These are phyloP conservation scores for Oreohelix idahoensis DNA, from an alignment of 1,140 invertebrate species.

Conservation along the genomic window DNA sequence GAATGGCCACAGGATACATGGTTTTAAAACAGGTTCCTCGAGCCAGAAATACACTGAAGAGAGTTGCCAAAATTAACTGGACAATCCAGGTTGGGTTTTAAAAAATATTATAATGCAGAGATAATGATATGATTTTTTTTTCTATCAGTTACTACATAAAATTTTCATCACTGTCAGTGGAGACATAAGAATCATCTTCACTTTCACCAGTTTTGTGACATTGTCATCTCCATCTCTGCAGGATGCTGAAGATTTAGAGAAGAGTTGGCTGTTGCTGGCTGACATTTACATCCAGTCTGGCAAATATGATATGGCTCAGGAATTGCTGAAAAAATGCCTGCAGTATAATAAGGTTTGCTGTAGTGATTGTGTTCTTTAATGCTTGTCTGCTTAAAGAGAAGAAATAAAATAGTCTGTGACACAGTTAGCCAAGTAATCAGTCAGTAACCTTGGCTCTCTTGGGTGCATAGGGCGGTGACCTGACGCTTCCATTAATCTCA, in stretches of 20 bases:
- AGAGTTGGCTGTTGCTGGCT: conserved; percentile 92
- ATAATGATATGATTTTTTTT: neutral
- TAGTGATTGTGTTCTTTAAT: neutral
- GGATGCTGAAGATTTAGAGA: conserved; percentile 95
- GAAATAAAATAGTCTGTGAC: too few species aligned
- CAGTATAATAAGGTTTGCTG: conserved; percentile 84
- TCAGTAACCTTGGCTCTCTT: too few species aligned
- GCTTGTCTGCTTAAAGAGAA: too few species aligned
- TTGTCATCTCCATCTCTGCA: conserved; percentile 47
- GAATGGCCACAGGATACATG: conserved; percentile 88
- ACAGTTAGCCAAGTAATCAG: too few species aligned
- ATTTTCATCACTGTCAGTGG: too few species aligned
- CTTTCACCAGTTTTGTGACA: too few species aligned
- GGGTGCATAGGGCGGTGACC: too few species aligned
- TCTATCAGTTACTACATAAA: too few species aligned
- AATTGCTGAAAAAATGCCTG: conserved; percentile 85
- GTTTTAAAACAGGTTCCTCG: conserved; percentile 90
- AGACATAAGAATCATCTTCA: too few species aligned
- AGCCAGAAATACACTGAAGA: conserved; percentile 92
- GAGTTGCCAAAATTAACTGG: conserved; percentile 90
- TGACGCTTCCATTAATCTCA: too few species aligned
- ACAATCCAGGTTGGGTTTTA: conserved; percentile 64
- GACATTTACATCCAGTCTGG: conserved; percentile 89
- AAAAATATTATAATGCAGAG: conserved; percentile 6
- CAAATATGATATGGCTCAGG: conserved; percentile 89